Percentiles rank a stretch among this genome's conserved stretches.
Conservation (phyloP, 2,113 vertebrate genomes). For the Athene cunicularia region DNA sequence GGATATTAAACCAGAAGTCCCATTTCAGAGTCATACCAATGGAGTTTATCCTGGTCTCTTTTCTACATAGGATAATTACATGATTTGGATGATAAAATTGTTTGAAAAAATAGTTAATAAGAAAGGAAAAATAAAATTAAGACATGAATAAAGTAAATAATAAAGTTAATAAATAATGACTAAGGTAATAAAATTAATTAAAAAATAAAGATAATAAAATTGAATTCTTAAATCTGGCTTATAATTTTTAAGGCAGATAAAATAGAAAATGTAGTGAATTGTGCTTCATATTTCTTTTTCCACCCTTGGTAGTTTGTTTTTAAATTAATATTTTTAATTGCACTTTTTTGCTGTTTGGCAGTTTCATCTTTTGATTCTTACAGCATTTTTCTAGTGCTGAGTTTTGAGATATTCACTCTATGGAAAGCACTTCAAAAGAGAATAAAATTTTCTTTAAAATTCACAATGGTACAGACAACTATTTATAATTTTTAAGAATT, state of each 20-base stretch:
- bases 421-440: neutral
- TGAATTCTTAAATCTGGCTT: neutral
- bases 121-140: no score
- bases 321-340: neutral
- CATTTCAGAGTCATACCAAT: neutral
- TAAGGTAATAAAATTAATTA: no score
- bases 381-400: neutral
- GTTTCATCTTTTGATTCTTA: neutral
- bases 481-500: neutral
- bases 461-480: neutral
- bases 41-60: neutral
- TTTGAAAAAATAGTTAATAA: neutral
- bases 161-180: no score
- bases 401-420: neutral
- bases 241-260: neutral
- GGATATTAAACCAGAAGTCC: neutral
- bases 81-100: neutral
- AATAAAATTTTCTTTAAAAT: neutral
- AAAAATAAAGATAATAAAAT: no score
- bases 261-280: neutral
- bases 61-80: neutral
- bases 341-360: neutral
- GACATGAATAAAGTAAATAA: no score
- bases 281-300: neutral
- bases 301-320: neutral